phyloP scores from a whole-genome alignment of 2,797 vertebrate species.

The Ispidina lecontei region DNA sequence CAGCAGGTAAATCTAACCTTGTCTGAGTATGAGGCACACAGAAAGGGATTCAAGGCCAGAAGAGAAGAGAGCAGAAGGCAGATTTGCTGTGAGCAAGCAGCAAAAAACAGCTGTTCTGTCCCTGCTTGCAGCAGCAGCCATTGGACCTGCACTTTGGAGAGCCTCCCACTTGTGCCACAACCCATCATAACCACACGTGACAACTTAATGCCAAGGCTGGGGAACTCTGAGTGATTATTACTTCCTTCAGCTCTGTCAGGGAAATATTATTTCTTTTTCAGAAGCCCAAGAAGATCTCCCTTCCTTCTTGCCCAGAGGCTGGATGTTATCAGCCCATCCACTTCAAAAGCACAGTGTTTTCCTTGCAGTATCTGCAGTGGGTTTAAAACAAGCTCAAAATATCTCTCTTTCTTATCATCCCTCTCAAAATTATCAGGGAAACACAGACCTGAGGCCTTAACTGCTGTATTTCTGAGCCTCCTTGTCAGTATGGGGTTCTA shows the following conservation, averaged over 20 bases:
- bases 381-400: not conserved
- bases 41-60: not conserved
- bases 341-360: not conserved
- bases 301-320: not conserved
- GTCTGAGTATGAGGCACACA: not conserved
- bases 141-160: rapidly evolving
- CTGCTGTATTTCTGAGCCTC: not conserved
- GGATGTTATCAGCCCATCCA: not conserved
- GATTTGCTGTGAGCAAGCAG: not conserved
- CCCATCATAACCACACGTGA: not conserved
- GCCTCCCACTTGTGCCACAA: not conserved
- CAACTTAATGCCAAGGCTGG: not conserved
- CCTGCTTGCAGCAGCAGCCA: rapidly evolving
- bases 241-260: not conserved
- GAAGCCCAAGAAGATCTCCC: not conserved
- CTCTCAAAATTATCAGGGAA: not conserved
- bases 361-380: not conserved
- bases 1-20: not conserved
- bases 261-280: not conserved
- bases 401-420: not conserved
- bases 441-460: not conserved
- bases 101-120: not conserved
- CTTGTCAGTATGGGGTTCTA: not conserved
- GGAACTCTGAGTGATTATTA: not conserved
- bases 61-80: not conserved